phyloP scores from a whole-genome alignment of 2,113 vertebrate genomes.

The Amphilophus citrinellus region DNA sequence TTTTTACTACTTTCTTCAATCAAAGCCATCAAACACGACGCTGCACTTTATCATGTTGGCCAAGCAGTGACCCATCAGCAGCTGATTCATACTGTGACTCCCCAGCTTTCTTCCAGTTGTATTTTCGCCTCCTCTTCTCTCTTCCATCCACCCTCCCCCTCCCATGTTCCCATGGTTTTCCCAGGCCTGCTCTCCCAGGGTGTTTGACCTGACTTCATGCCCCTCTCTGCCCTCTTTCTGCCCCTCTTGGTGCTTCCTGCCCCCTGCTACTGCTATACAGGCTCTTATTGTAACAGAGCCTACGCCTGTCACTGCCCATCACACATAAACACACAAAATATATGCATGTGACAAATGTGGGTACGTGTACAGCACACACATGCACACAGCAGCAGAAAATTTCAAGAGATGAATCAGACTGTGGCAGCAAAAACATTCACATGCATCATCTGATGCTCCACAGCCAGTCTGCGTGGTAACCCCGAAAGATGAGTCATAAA shows the following conservation, averaged over 20 bases:
- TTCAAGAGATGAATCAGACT: neutral
- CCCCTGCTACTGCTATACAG: constrained; percentile 59
- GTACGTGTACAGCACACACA: neutral
- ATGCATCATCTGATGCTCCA: too few species aligned
- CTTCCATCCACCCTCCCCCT: neutral
- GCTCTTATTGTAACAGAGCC: constrained; percentile 64
- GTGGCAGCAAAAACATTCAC: too few species aligned
- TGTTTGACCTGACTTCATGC: constrained; percentile 66
- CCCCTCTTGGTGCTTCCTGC: constrained; percentile 48
- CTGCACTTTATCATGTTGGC: neutral
- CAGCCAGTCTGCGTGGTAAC: too few species aligned
- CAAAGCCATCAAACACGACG: neutral
- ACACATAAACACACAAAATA: constrained; percentile 20
- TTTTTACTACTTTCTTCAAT: too few species aligned
- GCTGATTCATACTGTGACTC: neutral
- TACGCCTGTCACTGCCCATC: constrained; percentile 44
- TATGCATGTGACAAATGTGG: neutral
- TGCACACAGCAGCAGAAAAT: neutral
- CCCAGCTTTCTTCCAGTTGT: neutral
- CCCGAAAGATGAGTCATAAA: too few species aligned
- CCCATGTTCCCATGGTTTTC: constrained; percentile 34
- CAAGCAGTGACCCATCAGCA: neutral
- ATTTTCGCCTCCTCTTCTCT: neutral
- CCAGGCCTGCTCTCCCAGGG: constrained; percentile 64
- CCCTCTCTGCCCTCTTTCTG: constrained; percentile 51